Evolutionary conservation across 2,888 invertebrate genomes (phyloP), one percentile per base, ranked within the genome.

Genomic region (Andrena camellia): DNA sequence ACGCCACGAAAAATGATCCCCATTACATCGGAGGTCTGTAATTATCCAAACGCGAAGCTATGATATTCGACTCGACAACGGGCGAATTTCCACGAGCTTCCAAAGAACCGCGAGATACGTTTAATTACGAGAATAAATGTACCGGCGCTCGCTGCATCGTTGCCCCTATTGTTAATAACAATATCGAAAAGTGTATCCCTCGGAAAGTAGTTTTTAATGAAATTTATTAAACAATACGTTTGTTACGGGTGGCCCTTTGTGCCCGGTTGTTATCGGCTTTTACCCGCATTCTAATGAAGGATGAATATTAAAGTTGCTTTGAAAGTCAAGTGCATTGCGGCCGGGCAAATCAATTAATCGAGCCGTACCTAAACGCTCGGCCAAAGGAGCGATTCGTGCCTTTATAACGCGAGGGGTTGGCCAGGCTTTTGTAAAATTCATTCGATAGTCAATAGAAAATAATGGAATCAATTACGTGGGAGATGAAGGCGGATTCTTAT

Each of bases 261-360:
- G 54, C 29, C 23, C 26, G 3, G 10, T 48, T 64, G 67, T 81
- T 78, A 81, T 78, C 59, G 63, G 48, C 35, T 72, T 75, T 71
- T 68, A 52, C 26, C 62, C 63, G 76, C 70, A 76, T 83, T 67
- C 70, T 70, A 62, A 68, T 33, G 59, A 62, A 59, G 42, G 63
- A 70, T 81, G 82, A 83, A 83, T 83, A 83, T 83, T 81, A 42
- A 81, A 54, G 75, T 42, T 31, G 75, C 81, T 81, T 76, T 68
- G 67, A 67, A 71, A 75, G 81, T 81, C 82, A 81, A 83, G 82
- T 75, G 62, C 66, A 81, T 69, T 33, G 77, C 26, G 29, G 72
- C 48, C 48, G 75, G 60, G 50, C 59, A 35, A 68, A 83, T 81
- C 81, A 68, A 83, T 81, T 83, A 71, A 83, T 83, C 68, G 75